Base-by-base conservation (phyloP, 2,113 vertebrate species). In the Enhydra lutris region DNA sequence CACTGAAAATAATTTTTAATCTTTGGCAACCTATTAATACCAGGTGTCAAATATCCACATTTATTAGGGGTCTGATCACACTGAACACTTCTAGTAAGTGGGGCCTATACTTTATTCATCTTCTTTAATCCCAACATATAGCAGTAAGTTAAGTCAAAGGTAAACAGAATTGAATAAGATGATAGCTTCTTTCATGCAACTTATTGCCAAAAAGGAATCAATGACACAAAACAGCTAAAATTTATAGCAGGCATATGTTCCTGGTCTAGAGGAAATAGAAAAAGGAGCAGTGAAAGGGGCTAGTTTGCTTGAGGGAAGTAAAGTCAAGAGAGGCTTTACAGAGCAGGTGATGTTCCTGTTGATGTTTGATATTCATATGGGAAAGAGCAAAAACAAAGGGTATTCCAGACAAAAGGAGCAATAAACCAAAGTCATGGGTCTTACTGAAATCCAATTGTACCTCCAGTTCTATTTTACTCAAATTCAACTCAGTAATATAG, bases 101-200 rank as follows among this genome's bases (percentile, higher is more conserved):
- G 0, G 15, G 9, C 4, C 21, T 87, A 61, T 34, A 45, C 4
- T 47, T 89, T 57, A 69, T 63, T 93, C 59, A 90, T 83, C 52
- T 78, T 89, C n/a, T 88, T 89, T 13, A 88, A 36, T 20, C 5
- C 18, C 89, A 55, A 15, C 21, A 57, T 63, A 31, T 5, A 61
- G 9, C 42, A 83, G 24, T 69, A 42, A 65, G 59, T 67, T 61
- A 92, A 86, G 39, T 83, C 6, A 29, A 89, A 85, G 20, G 59
- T 65, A 89, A 91, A 89, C 45, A 93, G 59, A 96, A 84, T 78
- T 88, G n/a, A 96, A 50, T 71, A 86, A 71, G 29, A 67, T 47
- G 11, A n/a, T 36, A 6, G 86, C 31, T 85, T 91, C 29, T 57
- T 92, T 94, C 79, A 45, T 89, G 79, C 82, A 91, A 81, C 47